A percentile compares a stretch with the other conserved stretches of the same genome.
phyloP scores from a whole-genome alignment of 2,888 invertebrate species.

The Rapana venosa region DNA sequence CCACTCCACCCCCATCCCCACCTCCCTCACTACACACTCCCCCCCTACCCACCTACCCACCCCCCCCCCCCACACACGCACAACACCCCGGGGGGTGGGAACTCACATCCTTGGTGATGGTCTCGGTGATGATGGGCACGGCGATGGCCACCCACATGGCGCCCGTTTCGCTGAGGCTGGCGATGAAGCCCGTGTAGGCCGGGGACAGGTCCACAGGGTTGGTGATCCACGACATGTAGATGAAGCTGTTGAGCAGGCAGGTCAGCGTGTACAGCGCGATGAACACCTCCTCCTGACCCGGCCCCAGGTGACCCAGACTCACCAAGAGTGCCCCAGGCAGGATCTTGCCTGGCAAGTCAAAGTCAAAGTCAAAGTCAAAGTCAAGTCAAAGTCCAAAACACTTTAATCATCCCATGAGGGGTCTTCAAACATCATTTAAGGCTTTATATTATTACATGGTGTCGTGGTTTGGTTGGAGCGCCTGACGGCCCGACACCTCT shows the following conservation, averaged over 20 bases:
- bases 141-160: constrained; percentile 73
- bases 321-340: constrained; percentile 63
- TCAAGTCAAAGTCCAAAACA: too few species aligned
- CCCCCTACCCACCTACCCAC: too few species aligned
- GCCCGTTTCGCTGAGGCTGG: constrained; percentile 70
- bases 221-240: constrained; percentile 67
- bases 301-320: constrained; percentile 62
- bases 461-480: too few species aligned
- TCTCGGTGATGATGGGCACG: constrained; percentile 69
- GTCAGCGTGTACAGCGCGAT: constrained; percentile 60
- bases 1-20: neutral
- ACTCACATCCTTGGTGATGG: constrained; percentile 61
- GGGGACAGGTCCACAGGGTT: constrained; percentile 75
- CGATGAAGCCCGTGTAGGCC: constrained; percentile 70
- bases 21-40: too few species aligned
- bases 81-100: neutral
- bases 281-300: constrained; percentile 56
- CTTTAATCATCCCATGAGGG: too few species aligned
- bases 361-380: too few species aligned
- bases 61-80: neutral
- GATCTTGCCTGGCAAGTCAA: constrained; percentile 67
- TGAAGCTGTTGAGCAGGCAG: constrained; percentile 59
- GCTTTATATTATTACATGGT: too few species aligned
- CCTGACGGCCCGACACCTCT: too few species aligned
- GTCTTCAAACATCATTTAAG: too few species aligned